phyloP scores from a whole-genome alignment of 2,113 vertebrate genomes.

The Sapayoa aenigma region DNA sequence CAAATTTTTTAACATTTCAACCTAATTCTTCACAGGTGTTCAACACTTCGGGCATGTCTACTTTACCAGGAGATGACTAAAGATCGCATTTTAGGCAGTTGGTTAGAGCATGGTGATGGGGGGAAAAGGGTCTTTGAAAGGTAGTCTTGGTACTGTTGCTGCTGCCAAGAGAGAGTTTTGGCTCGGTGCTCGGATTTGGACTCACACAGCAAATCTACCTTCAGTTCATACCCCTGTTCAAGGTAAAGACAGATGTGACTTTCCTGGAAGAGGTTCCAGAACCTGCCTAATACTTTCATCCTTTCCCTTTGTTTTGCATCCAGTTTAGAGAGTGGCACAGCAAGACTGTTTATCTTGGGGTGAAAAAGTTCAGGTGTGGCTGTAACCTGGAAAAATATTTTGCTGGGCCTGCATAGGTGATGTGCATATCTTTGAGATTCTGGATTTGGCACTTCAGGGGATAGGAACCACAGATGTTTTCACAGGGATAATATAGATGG shows the following conservation, averaged over 20 bases:
- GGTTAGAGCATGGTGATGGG: neutral
- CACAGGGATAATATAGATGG: neutral
- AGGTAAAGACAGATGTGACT: neutral
- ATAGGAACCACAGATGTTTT: neutral
- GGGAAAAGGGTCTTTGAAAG: neutral
- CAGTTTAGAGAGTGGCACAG: neutral
- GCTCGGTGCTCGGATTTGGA: neutral
- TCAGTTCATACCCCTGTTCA: neutral
- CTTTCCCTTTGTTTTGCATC: neutral
- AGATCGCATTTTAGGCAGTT: neutral
- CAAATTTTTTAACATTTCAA: neutral
- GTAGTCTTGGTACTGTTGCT: neutral
- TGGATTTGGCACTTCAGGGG: neutral
- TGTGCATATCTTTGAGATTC: neutral
- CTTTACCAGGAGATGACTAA: neutral
- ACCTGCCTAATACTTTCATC: neutral
- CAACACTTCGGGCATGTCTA: neutral
- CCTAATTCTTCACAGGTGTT: neutral
- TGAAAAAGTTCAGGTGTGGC: neutral
- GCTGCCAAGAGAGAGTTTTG: neutral
- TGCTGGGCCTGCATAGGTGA: neutral
- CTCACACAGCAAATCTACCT: neutral
- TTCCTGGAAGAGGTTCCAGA: neutral
- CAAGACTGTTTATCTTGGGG: neutral
- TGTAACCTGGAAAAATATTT: neutral